These are phyloP conservation scores for Hydrozoanthus gracilis DNA, from an alignment of 92 coral and sea anemone genomes.

Conservation along the genomic window DNA sequence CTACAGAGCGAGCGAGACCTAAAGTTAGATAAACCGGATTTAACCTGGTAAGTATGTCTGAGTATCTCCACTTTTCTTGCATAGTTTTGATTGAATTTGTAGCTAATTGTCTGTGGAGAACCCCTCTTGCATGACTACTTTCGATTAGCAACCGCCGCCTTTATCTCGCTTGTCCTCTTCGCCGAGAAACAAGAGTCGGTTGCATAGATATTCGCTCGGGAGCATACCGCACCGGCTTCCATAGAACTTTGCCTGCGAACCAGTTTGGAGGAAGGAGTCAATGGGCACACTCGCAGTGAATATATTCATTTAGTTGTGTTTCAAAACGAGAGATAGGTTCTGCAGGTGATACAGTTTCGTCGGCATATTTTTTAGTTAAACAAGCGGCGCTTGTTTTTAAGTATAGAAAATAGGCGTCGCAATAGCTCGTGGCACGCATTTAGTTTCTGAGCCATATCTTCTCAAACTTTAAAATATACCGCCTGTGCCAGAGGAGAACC, in stretches of 20 bases:
- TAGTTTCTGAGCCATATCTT: not conserved
- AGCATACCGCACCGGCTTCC: conserved; percentile 80
- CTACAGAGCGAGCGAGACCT: not conserved
- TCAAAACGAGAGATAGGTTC: conserved; percentile 6
- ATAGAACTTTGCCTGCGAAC: conserved; percentile 95
- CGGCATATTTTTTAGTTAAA: not conserved
- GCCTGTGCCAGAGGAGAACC: not conserved
- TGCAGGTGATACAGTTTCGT: not conserved
- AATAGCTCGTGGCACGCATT: not conserved
- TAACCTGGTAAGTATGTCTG: conserved; percentile 25
- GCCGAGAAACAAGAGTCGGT: conserved; percentile 67
- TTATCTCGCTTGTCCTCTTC: conserved; percentile 39
- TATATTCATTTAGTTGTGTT: conserved; percentile 6
- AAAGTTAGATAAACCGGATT: not conserved
- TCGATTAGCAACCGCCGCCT: conserved; percentile 77
- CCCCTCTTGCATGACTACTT: conserved; percentile 63
- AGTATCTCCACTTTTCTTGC: conserved; percentile 28
- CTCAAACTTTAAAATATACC: not conserved
- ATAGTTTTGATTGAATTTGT: conserved; percentile 54
- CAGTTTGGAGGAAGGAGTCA: conserved; percentile 34
- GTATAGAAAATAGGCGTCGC: not conserved
- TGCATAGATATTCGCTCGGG: conserved; percentile 80
- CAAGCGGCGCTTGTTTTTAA: not conserved
- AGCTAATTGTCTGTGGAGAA: conserved; percentile 53
- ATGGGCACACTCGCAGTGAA: conserved; percentile 22